These are phyloP conservation scores for Aplodontia rufa DNA, from an alignment of 2,113 vertebrate species.

Conservation along the genomic window DNA sequence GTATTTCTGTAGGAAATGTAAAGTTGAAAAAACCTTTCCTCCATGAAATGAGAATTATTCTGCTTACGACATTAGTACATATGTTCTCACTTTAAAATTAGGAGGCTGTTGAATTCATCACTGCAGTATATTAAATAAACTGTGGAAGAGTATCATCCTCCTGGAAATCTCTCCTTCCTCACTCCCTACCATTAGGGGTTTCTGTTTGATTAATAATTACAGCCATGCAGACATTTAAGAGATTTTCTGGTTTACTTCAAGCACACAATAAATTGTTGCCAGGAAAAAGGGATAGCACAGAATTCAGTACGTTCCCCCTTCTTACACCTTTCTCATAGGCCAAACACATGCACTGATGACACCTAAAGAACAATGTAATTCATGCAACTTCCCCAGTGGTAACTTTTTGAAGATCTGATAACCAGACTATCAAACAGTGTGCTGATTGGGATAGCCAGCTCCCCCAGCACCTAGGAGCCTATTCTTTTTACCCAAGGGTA, in stretches of 20 bases:
- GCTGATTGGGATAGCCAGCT: not conserved
- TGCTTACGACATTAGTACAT: constrained; percentile 43
- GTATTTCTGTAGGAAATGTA: not conserved
- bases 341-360: not conserved
- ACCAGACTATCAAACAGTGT: not conserved
- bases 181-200: constrained; percentile 50
- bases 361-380: not conserved
- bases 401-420: not conserved
- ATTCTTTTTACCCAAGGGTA: not conserved
- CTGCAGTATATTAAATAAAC: constrained; percentile 47
- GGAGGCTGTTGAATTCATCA: constrained; percentile 64
- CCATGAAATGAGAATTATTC: constrained; percentile 57
- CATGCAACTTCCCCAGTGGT: not conserved
- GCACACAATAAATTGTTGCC: not conserved
- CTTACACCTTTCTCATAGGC: not conserved
- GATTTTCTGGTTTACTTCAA: not conserved
- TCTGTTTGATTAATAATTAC: not conserved
- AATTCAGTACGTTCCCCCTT: not conserved
- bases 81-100: constrained; percentile 66
- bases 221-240: not conserved
- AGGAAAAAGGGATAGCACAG: not conserved
- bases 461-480: not conserved
- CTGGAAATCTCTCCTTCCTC: constrained; percentile 47
- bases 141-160: constrained; percentile 3
- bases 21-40: constrained; percentile 52